Percentiles rank a stretch among this genome's conserved stretches.
phyloP scores from a whole-genome alignment of 2,888 invertebrate species.

The Galerucella pusilla region DNA sequence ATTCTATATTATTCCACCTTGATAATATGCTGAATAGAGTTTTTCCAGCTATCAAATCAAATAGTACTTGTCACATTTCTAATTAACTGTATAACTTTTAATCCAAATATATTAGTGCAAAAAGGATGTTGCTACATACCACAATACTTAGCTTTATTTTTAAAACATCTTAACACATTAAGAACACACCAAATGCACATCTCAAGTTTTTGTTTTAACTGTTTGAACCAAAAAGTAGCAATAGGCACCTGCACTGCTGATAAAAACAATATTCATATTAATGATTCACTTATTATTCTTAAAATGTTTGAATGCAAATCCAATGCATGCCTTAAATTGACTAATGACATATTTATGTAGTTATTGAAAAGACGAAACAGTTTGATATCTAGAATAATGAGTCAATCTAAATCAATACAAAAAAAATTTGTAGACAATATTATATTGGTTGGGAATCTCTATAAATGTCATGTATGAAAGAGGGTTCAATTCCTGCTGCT shows the following conservation, averaged over 20 bases:
- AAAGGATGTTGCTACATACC: neutral
- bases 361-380: neutral
- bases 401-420: too few species aligned
- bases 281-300: conserved; percentile 14
- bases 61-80: too few species aligned
- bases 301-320: conserved; percentile 1
- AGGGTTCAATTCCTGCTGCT: too few species aligned
- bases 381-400: too few species aligned
- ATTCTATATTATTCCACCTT: too few species aligned
- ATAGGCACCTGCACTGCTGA: conserved; percentile 1
- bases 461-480: too few species aligned
- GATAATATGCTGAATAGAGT: too few species aligned
- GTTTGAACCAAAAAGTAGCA: neutral
- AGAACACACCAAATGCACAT: neutral
- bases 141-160: conserved; percentile 4
- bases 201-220: neutral
- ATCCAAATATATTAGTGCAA: neutral
- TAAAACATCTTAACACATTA: conserved; percentile 1
- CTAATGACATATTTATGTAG: conserved; percentile 10
- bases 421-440: too few species aligned
- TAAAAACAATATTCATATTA: neutral
- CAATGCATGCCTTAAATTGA: conserved; percentile 5
- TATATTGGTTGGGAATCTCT: too few species aligned
- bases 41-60: too few species aligned
- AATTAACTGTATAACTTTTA: too few species aligned